phyloP scores from a whole-genome alignment of 2,888 invertebrate species.

The Calliphora vomitoria region DNA sequence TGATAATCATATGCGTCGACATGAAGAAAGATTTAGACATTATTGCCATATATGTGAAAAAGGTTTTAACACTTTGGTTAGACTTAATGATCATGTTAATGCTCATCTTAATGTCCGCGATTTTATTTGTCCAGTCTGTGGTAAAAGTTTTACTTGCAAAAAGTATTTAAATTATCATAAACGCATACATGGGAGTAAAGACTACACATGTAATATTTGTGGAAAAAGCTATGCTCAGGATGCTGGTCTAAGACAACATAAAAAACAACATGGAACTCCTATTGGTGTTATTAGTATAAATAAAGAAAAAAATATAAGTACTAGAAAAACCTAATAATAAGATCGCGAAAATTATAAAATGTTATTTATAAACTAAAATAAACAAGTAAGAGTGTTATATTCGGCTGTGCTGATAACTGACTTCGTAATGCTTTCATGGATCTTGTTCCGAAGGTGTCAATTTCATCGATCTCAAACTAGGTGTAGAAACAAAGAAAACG shows the following conservation, averaged over 20 bases:
- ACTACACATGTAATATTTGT: conserved; percentile 75
- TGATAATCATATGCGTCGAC: conserved; percentile 79
- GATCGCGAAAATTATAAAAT: no score
- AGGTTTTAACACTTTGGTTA: conserved; percentile 80
- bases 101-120: conserved; percentile 79
- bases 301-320: conserved; percentile 47
- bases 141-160: conserved; percentile 77
- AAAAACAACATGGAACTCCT: conserved; percentile 75
- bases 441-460: no score
- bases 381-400: no score
- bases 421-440: no score
- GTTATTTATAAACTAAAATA: no score
- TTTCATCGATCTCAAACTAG: no score
- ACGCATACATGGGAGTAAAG: conserved; percentile 74
- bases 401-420: no score
- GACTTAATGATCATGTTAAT: conserved; percentile 80
- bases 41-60: conserved; percentile 79
- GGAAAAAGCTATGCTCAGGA: conserved; percentile 75
- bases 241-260: conserved; percentile 75
- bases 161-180: conserved; percentile 76
- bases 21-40: conserved; percentile 75
- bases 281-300: conserved; percentile 66
- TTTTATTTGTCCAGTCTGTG: conserved; percentile 78
- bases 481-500: no score
- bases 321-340: no score